Base-by-base conservation (phyloP, 30 jellyfish, hydroid and myxozoan genomes). In the Hydractinia symbiolongicarpus region DNA sequence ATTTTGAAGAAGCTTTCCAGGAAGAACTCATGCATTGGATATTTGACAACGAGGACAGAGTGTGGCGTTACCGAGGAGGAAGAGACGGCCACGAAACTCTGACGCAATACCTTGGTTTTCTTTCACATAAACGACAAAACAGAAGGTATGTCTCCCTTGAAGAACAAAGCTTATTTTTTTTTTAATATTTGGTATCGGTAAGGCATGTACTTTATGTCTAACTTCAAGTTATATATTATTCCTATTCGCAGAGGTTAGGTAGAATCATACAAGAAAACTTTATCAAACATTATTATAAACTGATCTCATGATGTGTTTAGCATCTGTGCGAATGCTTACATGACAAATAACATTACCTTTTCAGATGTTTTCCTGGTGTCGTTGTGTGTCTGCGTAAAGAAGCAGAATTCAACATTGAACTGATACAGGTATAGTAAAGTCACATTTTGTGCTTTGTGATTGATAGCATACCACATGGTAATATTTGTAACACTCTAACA, bases 31-130 rank as follows among this genome's bases (percentile, higher is more conserved):
- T 89, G 91, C 94, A 89, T 83, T 89, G 94, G 96, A 84, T 89
- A 53, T 89, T 83, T 76, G 92, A 86, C 51, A 89, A 89, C 81
- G 96, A 89, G 89, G 96, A 89, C 68, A 73, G 96, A 15, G 96
- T 89, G 58, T 89, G 96, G 96, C 83, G 96, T 70, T 77, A 83
- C 83, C 90, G 96, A 67, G 96, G 96, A 49, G 96, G 96, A 53
- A 87, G 95, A 17, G 96, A 89, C 79, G 94, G 90, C 21, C 83
- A 88, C 83, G 96, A 89, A 67, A 89, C 96, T 0, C 66, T 89
- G 64, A 80, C 73, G 30, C 96, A 89, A 55, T 89, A 83, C 64
- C 55, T 89, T 60, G 79, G 69, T 19, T 83, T 89, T 68, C 84
- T 89, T 9, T 79, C 90, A 53, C 94, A 76, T 56, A 11, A 82